These are phyloP conservation scores for Micrastur ruficollis DNA, from an alignment of 2,797 vertebrate genomes.

Conservation along the genomic window DNA sequence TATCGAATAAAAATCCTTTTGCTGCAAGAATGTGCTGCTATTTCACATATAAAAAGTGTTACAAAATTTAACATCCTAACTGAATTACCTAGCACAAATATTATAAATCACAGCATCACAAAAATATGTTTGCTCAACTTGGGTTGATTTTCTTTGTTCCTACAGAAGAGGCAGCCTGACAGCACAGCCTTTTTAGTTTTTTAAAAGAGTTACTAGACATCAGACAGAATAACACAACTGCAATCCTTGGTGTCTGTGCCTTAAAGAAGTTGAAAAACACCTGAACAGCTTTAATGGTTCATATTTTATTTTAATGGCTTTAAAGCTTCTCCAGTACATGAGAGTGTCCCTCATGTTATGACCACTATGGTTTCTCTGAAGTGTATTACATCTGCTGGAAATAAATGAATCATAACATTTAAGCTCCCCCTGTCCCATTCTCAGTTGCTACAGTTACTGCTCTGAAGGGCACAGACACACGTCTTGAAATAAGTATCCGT, in stretches of 20 bases:
- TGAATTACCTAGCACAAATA: background rate
- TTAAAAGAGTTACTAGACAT: conserved; percentile 37
- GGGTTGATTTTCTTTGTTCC: conserved; percentile 34
- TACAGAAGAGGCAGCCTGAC: background rate
- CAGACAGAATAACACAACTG: conserved; percentile 61
- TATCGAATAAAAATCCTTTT: background rate
- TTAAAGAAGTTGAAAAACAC: conserved; percentile 67
- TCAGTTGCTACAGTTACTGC: conserved; percentile 63
- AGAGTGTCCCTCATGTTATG: conserved; percentile 54
- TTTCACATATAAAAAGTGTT: background rate
- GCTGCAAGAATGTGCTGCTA: background rate
- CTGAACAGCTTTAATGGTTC: conserved; percentile 54
- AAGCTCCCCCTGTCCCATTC: conserved; percentile 57
- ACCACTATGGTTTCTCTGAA: conserved; percentile 50
- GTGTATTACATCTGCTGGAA: conserved; percentile 59
- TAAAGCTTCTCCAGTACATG: conserved; percentile 50
- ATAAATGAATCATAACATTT: conserved; percentile 69
- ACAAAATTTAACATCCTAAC: conserved; percentile 2
- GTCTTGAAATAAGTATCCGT: conserved; percentile 64
- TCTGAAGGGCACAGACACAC: conserved; percentile 66
- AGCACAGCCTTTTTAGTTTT: background rate
- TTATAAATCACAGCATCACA: background rate
- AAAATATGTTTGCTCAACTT: conserved; percentile 20
- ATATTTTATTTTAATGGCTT: conserved; percentile 72
- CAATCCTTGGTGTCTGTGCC: conserved; percentile 32